Evolutionary conservation across 2,888 invertebrate species (phyloP).

Genomic region (Drosophila dives): DNA sequence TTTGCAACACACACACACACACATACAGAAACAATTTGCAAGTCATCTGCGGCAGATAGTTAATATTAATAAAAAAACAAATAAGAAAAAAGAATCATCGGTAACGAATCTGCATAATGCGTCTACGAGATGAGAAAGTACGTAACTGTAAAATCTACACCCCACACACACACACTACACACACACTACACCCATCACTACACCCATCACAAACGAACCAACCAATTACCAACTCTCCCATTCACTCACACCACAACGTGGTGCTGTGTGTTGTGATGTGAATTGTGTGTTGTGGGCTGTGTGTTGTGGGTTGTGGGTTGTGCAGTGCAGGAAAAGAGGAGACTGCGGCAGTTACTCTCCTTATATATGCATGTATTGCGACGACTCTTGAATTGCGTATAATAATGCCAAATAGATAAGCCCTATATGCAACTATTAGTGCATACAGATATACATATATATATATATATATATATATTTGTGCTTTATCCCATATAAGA

Average conservation of each 20-base stretch:
- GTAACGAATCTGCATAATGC: slow-evolving; percentile 24
- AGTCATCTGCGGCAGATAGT: slow-evolving; percentile 46
- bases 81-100: slow-evolving; percentile 17
- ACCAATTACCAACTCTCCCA: slow-evolving; percentile 1
- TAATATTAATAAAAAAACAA: slow-evolving; percentile 10
- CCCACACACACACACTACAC: neutral
- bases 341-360: slow-evolving; percentile 22
- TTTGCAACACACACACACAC: slow-evolving; percentile 15
- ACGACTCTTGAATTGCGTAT: slow-evolving; percentile 32
- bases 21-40: slow-evolving; percentile 23
- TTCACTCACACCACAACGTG: neutral
- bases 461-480: neutral
- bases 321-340: neutral
- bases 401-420: slow-evolving; percentile 49
- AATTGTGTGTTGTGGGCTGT: too few species aligned
- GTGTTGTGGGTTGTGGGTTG: neutral
- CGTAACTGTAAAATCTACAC: slow-evolving; percentile 4
- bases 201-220: neutral
- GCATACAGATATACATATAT: neutral
- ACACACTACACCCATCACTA: neutral
- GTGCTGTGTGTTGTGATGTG: neutral
- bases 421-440: neutral
- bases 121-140: slow-evolving; percentile 21
- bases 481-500: neutral
- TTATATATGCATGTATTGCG: slow-evolving; percentile 29